Evolutionary conservation across 2,888 invertebrate genomes (phyloP).

Genomic region (Drosophila prostipennis): DNA sequence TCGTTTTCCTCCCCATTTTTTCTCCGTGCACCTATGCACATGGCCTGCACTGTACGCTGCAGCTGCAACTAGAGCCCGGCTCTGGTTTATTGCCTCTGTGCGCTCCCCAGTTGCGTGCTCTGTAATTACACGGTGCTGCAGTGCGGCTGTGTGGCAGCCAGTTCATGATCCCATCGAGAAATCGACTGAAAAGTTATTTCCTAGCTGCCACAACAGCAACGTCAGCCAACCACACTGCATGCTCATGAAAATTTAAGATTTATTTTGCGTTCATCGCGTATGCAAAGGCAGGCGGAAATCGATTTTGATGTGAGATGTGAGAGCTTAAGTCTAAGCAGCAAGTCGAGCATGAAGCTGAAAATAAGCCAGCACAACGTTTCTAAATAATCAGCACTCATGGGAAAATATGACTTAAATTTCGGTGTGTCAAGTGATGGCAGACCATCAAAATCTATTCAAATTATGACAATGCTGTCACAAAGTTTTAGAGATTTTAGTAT

Average conservation of each 20-base stretch:
- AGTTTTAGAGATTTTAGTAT: neutral
- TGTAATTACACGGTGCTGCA: constrained; percentile 56
- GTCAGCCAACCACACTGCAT: neutral
- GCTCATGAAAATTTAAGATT: constrained; percentile 39
- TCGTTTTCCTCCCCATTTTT: neutral
- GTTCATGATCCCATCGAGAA: constrained; percentile 59
- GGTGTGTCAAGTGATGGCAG: neutral
- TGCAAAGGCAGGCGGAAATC: constrained; percentile 30
- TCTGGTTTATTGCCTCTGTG: constrained; percentile 67
- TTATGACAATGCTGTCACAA: neutral
- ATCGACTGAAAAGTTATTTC: constrained; percentile 57
- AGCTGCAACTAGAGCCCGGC: constrained; percentile 42
- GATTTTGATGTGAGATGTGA: constrained; percentile 8
- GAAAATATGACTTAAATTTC: neutral
- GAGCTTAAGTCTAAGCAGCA: constrained; percentile 11
- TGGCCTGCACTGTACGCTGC: constrained; percentile 43
- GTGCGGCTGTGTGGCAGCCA: constrained; percentile 35
- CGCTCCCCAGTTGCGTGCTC: constrained; percentile 58
- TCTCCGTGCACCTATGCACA: constrained; percentile 48
- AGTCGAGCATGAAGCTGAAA: constrained; percentile 6
- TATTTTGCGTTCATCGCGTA: constrained; percentile 25
- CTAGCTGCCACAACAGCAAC: constrained; percentile 22
- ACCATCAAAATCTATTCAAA: too few species aligned
- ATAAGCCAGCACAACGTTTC: neutral
- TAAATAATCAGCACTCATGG: neutral